These are phyloP conservation scores for Otocyon megalotis DNA, from an alignment of 2,113 vertebrate genomes.

Conservation along the genomic window DNA sequence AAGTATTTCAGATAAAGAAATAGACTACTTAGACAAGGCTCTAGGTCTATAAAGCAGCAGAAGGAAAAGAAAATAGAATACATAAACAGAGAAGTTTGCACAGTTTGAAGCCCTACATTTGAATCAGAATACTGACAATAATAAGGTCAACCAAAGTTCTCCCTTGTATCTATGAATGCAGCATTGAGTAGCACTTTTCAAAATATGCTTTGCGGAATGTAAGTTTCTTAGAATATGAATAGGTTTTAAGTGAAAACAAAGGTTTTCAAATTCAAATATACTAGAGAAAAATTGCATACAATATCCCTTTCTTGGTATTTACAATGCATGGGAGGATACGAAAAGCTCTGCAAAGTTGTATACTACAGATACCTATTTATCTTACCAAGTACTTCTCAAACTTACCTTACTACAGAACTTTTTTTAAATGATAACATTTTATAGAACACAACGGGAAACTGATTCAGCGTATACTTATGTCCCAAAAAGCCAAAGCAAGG, in stretches of 20 bases:
- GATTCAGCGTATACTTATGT: not conserved
- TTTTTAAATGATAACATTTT: conserved; percentile 4
- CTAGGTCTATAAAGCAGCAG: not conserved
- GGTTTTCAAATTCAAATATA: not conserved
- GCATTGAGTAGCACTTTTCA: not conserved
- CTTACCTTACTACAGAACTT: not conserved
- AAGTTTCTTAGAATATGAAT: not conserved
- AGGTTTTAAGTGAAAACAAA: not conserved
- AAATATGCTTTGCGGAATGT: not conserved
- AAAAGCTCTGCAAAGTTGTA: not conserved
- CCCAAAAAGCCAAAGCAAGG: not conserved
- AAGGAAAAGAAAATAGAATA: not conserved
- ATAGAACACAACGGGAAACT: not conserved
- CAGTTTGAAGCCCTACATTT: not conserved
- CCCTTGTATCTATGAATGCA: not conserved
- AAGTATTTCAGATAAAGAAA: not conserved
- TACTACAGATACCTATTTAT: not conserved
- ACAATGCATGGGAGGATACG: not conserved
- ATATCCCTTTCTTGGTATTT: not conserved
- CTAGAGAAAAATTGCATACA: not conserved
- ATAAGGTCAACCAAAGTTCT: not conserved
- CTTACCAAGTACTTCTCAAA: not conserved
- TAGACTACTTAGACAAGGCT: not conserved
- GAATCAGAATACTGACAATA: not conserved
- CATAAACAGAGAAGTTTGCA: not conserved